A percentile compares a stretch with the other conserved stretches of the same genome.
phyloP scores from a whole-genome alignment of 2,888 invertebrate species.

The Caenorhabditis uteleia region DNA sequence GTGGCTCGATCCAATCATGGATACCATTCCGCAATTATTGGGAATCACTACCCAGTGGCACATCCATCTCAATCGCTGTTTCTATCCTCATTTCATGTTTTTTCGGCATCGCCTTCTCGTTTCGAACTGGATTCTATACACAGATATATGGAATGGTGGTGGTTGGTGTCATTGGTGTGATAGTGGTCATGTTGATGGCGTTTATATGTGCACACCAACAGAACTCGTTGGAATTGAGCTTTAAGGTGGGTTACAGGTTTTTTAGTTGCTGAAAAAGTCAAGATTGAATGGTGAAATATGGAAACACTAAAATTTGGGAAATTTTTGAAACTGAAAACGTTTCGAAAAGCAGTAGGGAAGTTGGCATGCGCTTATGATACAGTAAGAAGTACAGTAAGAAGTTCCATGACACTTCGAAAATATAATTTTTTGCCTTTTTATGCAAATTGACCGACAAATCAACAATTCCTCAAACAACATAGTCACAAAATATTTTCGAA shows the following conservation, averaged over 20 bases:
- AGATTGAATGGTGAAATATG: too few species aligned
- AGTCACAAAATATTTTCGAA: too few species aligned
- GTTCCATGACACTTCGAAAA: not conserved
- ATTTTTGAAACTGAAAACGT: too few species aligned
- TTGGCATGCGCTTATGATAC: too few species aligned
- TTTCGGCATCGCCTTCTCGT: constrained; percentile 36
- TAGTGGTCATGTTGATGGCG: constrained; percentile 26
- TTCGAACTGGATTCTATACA: constrained; percentile 16
- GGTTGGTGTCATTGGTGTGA: constrained; percentile 20
- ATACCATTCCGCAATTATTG: constrained; percentile 39
- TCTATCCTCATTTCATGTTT: constrained; percentile 19
- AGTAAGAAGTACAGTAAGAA: too few species aligned
- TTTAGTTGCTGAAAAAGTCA: too few species aligned
- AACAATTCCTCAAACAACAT: too few species aligned
- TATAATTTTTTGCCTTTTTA: too few species aligned
- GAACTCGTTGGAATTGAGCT: constrained; percentile 32
- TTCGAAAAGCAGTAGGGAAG: too few species aligned
- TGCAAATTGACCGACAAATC: too few species aligned
- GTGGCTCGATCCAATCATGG: constrained; percentile 42
- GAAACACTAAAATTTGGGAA: too few species aligned
- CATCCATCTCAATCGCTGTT: constrained; percentile 36
- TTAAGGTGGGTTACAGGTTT: too few species aligned
- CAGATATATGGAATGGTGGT: constrained; percentile 5
- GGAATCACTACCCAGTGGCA: constrained; percentile 24
- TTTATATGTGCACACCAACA: constrained; percentile 47